Percentiles rank a stretch among this genome's conserved stretches.
phyloP scores from a whole-genome alignment of 2,888 invertebrate genomes.

The Eilema sororculum region DNA sequence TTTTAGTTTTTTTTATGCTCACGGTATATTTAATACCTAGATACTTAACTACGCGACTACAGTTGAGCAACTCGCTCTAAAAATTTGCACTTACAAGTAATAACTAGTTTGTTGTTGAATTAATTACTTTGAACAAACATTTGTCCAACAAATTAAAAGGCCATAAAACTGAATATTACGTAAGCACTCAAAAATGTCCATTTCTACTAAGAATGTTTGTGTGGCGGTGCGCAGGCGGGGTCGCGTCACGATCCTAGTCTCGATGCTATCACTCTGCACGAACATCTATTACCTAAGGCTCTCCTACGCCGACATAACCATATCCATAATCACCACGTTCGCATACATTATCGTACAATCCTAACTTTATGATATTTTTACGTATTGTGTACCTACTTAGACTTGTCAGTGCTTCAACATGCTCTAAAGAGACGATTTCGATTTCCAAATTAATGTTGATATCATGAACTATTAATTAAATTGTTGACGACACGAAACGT shows the following conservation, averaged over 20 bases:
- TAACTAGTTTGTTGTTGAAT: not conserved
- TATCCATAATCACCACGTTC: constrained; percentile 54
- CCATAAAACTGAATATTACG: constrained; percentile 44
- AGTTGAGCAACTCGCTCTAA: not conserved
- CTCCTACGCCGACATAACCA: constrained; percentile 47
- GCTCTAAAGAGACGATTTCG: too few species aligned
- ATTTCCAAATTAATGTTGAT: too few species aligned
- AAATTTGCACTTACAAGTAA: not conserved
- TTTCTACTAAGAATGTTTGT: constrained; percentile 41
- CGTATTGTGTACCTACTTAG: not conserved
- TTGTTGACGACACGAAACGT: too few species aligned
- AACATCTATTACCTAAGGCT: constrained; percentile 57
- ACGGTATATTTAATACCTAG: not conserved
- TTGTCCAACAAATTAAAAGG: constrained; percentile 20
- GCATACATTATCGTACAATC: constrained; percentile 51
- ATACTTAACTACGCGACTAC: not conserved
- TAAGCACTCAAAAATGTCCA: constrained; percentile 52
- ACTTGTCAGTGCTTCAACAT: too few species aligned
- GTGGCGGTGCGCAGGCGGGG: constrained; percentile 51
- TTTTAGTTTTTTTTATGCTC: too few species aligned
- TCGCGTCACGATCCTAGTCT: constrained; percentile 64
- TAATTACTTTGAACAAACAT: constrained; percentile 1
- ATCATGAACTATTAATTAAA: too few species aligned
- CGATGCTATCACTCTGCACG: constrained; percentile 66
- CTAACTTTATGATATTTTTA: constrained; percentile 11